Percentiles rank a stretch among this genome's conserved stretches.
These are phyloP conservation scores for Sebastes hopkinsi DNA, from an alignment of 2,797 vertebrate species.

Conservation along the genomic window DNA sequence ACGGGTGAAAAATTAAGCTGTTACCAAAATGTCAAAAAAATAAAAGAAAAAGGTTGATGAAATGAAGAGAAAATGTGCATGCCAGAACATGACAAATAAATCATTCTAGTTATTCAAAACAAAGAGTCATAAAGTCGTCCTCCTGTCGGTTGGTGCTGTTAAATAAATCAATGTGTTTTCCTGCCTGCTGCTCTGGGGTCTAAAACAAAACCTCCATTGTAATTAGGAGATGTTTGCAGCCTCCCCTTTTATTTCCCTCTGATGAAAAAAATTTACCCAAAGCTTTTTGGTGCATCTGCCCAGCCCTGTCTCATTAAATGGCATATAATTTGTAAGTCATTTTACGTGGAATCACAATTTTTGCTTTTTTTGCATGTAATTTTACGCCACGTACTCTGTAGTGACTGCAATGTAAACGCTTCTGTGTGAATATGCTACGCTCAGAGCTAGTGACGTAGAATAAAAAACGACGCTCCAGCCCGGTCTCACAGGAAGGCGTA, in stretches of 20 bases:
- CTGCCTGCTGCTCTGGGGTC: not conserved
- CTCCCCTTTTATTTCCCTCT: not conserved
- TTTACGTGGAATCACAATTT: accelerated
- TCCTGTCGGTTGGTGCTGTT: not conserved
- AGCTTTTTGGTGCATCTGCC: slow-evolving; percentile 2
- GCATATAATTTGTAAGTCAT: no score
- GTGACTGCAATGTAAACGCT: no score
- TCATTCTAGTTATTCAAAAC: not conserved
- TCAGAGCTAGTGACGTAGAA: no score
- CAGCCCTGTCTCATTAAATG: no score
- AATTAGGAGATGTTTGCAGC: slow-evolving; percentile 11
- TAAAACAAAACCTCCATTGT: slow-evolving; percentile 14
- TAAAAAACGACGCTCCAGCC: no score
- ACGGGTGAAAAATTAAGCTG: slow-evolving; percentile 4
- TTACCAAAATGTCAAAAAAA: not conserved
- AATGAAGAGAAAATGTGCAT: not conserved
- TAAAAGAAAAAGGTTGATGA: not conserved
- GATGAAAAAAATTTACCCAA: slow-evolving; percentile 13
- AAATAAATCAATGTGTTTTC: slow-evolving; percentile 43
- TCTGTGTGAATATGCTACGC: no score
- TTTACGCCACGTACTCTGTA: accelerated
- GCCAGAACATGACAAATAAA: not conserved
- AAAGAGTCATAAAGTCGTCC: not conserved
- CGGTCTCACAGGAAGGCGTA: no score
- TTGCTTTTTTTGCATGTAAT: no score